Percentiles rank a stretch among this genome's conserved stretches.
phyloP scores from a whole-genome alignment of 2,888 invertebrate genomes.

The Nebria salina region DNA sequence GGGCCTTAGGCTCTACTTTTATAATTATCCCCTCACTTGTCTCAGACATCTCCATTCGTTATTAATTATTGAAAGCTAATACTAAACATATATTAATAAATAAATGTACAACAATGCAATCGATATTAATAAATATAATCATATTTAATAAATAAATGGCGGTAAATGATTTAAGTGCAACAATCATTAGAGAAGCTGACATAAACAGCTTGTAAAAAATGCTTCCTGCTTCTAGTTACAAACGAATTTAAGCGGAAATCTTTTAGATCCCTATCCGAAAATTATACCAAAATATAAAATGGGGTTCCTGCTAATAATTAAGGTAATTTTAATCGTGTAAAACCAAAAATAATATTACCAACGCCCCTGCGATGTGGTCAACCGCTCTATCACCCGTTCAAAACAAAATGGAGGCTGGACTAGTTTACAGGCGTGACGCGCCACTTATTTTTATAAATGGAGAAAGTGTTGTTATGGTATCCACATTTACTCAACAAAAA shows the following conservation, averaged over 20 bases:
- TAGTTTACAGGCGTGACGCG: slow-evolving; percentile 60
- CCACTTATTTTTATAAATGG: slow-evolving; percentile 41
- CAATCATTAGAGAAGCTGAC: neutral
- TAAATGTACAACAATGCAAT: neutral
- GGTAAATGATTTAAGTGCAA: neutral
- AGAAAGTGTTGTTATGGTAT: slow-evolving; percentile 27
- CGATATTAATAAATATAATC: too few species aligned
- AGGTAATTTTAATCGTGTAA: neutral
- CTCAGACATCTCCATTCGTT: slow-evolving; percentile 30
- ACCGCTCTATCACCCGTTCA: slow-evolving; percentile 60
- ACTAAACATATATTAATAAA: neutral
- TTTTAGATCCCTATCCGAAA: neutral
- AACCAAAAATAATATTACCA: slow-evolving; percentile 51
- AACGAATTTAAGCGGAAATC: neutral
- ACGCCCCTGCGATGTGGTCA: slow-evolving; percentile 62
- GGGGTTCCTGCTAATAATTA: neutral
- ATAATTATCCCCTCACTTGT: slow-evolving; percentile 27
- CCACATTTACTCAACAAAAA: neutral
- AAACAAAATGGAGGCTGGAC: slow-evolving; percentile 60
- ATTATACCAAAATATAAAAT: neutral
- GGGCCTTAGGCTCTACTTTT: neutral
- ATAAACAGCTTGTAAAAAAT: neutral
- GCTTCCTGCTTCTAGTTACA: neutral
- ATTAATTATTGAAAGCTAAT: neutral
- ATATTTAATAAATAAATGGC: neutral